Evolutionary conservation across 2,888 invertebrate species (phyloP).

Genomic region (Agrochola lychnidis): DNA sequence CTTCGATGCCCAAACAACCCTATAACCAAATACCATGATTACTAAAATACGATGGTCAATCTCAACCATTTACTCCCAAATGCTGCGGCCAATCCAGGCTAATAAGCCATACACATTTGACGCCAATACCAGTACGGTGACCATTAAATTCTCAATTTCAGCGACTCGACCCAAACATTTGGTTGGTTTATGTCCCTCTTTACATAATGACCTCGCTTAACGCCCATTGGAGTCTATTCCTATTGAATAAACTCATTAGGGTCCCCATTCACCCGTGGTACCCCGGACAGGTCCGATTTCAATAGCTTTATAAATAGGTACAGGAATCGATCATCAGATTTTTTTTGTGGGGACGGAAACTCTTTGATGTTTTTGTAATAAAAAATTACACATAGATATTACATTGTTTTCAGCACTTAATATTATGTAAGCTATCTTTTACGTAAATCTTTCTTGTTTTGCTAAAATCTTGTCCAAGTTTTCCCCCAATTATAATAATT

Average conservation of each 20-base stretch:
- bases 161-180: slow-evolving; percentile 52
- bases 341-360: not conserved
- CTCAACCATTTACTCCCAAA: not conserved
- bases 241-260: slow-evolving; percentile 68
- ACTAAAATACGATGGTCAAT: slow-evolving; percentile 15
- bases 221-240: slow-evolving; percentile 62
- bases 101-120: slow-evolving; percentile 49
- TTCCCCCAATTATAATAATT: not conserved
- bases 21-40: not conserved
- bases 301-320: slow-evolving; percentile 52
- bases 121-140: slow-evolving; percentile 40
- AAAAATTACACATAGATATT: not conserved
- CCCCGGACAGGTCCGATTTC: slow-evolving; percentile 51
- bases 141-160: slow-evolving; percentile 62
- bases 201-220: slow-evolving; percentile 63
- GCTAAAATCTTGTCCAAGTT: not conserved
- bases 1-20: not conserved
- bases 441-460: not conserved
- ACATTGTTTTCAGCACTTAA: not conserved
- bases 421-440: not conserved
- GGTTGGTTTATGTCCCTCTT: slow-evolving; percentile 58
- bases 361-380: not conserved
- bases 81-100: slow-evolving; percentile 24
- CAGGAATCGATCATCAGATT: slow-evolving; percentile 34
- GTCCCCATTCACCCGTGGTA: slow-evolving; percentile 51